phyloP scores from a whole-genome alignment of 2,888 invertebrate genomes.

The Panorpa germanica region DNA sequence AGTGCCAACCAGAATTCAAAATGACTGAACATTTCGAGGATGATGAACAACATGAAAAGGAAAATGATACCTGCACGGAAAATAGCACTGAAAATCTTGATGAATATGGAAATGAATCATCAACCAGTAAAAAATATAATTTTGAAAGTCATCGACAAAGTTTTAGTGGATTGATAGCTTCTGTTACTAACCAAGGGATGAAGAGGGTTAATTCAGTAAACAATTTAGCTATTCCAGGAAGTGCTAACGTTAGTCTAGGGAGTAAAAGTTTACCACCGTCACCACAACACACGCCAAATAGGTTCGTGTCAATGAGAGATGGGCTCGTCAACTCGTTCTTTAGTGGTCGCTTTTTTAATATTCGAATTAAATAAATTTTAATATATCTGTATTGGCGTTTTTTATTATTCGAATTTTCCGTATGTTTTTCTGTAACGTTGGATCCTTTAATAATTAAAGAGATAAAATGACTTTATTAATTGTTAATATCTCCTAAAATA shows the following conservation, averaged over 20 bases:
- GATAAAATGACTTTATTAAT: too few species aligned
- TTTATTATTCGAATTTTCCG: too few species aligned
- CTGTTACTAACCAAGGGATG: constrained; percentile 27
- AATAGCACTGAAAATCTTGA: constrained; percentile 6
- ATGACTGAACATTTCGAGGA: constrained; percentile 23
- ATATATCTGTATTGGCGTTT: too few species aligned
- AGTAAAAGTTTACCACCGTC: constrained; percentile 56
- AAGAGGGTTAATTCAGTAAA: constrained; percentile 54
- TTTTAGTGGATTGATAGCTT: constrained; percentile 24
- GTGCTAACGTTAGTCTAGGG: constrained; percentile 26
- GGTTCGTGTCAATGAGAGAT: too few species aligned
- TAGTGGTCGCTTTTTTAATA: too few species aligned
- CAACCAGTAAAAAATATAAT: background rate
- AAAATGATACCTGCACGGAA: constrained; percentile 14
- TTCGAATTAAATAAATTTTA: too few species aligned
- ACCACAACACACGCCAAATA: constrained; percentile 51
- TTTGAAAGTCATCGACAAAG: constrained; percentile 18
- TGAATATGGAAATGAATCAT: background rate
- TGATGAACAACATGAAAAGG: constrained; percentile 12
- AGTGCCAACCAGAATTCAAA: constrained; percentile 27
- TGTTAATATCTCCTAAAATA: too few species aligned
- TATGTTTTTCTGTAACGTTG: too few species aligned
- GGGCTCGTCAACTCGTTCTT: too few species aligned
- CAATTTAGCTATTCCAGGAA: constrained; percentile 42
- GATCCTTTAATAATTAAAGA: too few species aligned